Percentiles rank a stretch among this genome's conserved stretches.
Evolutionary conservation across 2,888 invertebrate species (phyloP).

Genomic region (Boloria selene): DNA sequence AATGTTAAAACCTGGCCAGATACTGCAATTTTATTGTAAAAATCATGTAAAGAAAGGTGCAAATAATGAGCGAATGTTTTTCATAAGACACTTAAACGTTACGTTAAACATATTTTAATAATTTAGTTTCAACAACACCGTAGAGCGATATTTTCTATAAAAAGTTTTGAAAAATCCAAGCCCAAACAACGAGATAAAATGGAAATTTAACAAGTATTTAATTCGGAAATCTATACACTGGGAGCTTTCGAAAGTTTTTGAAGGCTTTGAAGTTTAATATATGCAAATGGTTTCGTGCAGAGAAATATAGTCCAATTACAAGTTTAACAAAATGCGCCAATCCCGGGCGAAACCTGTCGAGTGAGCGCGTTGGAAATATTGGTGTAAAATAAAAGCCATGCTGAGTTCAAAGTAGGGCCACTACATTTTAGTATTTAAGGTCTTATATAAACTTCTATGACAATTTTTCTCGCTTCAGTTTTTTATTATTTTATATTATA

Average conservation of each 20-base stretch:
- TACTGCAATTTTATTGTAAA: too few species aligned
- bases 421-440: neutral
- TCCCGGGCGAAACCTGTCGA: slow-evolving; percentile 40
- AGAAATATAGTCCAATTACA: slow-evolving; percentile 41
- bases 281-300: slow-evolving; percentile 36
- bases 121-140: too few species aligned
- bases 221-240: slow-evolving; percentile 15
- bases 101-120: too few species aligned
- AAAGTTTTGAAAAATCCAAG: neutral
- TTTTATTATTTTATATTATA: too few species aligned
- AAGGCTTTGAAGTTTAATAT: slow-evolving; percentile 27
- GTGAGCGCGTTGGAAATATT: slow-evolving; percentile 38
- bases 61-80: too few species aligned
- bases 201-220: slow-evolving; percentile 18
- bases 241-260: slow-evolving; percentile 12
- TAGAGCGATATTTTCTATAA: neutral
- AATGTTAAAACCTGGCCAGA: too few species aligned
- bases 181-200: slow-evolving; percentile 3
- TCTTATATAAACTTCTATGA: too few species aligned
- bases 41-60: too few species aligned
- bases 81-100: too few species aligned
- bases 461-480: too few species aligned
- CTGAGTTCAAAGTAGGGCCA: slow-evolving; percentile 34
- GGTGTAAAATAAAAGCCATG: slow-evolving; percentile 41
- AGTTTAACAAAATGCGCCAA: slow-evolving; percentile 40